Evolutionary conservation across 1,140 invertebrate species (phyloP).

Genomic region (Meloidogyne hapla): DNA sequence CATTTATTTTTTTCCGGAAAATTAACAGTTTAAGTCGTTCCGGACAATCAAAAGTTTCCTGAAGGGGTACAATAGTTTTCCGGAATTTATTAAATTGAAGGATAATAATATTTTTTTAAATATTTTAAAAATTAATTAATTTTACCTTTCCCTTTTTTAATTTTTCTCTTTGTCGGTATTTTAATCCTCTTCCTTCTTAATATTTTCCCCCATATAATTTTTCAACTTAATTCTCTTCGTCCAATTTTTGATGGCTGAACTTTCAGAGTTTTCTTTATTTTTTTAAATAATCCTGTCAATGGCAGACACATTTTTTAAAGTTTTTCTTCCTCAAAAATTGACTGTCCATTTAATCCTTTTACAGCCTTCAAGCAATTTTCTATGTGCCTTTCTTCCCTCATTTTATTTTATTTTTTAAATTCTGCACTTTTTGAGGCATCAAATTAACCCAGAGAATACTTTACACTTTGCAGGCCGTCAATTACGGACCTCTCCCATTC

Average conservation of each 20-base stretch:
- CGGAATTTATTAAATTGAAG: too few species aligned
- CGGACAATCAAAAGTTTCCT: too few species aligned
- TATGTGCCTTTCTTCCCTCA: neutral
- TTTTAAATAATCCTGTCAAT: too few species aligned
- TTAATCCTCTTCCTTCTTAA: neutral
- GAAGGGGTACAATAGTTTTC: too few species aligned
- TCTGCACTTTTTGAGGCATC: conserved; percentile 1
- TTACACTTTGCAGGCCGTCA: neutral
- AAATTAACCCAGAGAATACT: neutral
- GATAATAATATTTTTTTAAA: too few species aligned
- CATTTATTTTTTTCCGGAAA: neutral
- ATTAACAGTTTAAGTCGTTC: too few species aligned
- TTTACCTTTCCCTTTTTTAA: too few species aligned
- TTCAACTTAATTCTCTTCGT: neutral
- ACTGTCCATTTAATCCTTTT: neutral
- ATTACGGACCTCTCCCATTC: too few species aligned
- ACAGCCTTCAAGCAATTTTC: neutral
- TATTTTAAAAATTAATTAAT: too few species aligned
- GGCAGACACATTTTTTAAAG: neutral
- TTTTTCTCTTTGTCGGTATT: conserved; percentile 5
- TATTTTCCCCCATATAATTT: neutral
- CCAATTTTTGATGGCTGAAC: neutral
- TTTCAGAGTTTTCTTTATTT: neutral
- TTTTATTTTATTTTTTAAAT: neutral
- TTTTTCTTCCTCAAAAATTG: neutral